Percentiles rank a stretch among this genome's conserved stretches.
phyloP scores from a whole-genome alignment of 2,113 vertebrate species.

The Caranx melampygus region DNA sequence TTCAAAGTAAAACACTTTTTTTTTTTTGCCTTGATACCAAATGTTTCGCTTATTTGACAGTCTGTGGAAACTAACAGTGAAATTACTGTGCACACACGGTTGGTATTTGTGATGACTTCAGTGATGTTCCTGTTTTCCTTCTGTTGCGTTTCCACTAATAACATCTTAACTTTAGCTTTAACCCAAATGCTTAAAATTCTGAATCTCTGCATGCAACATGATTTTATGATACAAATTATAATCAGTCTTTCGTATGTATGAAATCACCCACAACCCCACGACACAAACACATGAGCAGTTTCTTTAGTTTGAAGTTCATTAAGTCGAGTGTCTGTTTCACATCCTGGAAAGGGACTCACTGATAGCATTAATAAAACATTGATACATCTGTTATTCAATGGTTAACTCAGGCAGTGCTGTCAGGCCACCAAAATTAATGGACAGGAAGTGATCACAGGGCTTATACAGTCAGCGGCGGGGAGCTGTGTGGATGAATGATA shows the following conservation, averaged over 20 bases:
- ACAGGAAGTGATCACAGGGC: conserved; percentile 80
- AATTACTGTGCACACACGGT: neutral
- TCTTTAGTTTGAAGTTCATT: conserved; percentile 53
- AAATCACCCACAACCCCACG: neutral
- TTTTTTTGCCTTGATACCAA: neutral
- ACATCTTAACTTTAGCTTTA: neutral
- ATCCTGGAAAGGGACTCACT: conserved; percentile 50
- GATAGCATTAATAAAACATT: conserved; percentile 79
- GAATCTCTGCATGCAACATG: neutral
- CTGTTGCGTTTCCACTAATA: neutral
- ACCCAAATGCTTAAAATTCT: neutral
- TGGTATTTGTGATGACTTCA: conserved; percentile 1
- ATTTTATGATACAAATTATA: neutral
- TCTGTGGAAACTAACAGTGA: conserved; percentile 1
- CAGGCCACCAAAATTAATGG: conserved; percentile 73
- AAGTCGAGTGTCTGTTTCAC: conserved; percentile 56
- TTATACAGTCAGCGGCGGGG: conserved; percentile 69
- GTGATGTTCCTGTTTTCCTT: neutral
- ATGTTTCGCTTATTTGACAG: conserved; percentile 6
- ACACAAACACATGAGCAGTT: neutral
- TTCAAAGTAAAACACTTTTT: conserved; percentile 31
- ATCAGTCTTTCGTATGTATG: neutral
- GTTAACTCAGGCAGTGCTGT: conserved; percentile 69
- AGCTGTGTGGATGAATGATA: conserved; percentile 67
- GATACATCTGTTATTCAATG: conserved; percentile 78